A percentile compares a stretch with the other conserved stretches of the same genome.
These are phyloP conservation scores for Globodera ellingtonae DNA, from an alignment of 1,140 invertebrate species.

Conservation along the genomic window DNA sequence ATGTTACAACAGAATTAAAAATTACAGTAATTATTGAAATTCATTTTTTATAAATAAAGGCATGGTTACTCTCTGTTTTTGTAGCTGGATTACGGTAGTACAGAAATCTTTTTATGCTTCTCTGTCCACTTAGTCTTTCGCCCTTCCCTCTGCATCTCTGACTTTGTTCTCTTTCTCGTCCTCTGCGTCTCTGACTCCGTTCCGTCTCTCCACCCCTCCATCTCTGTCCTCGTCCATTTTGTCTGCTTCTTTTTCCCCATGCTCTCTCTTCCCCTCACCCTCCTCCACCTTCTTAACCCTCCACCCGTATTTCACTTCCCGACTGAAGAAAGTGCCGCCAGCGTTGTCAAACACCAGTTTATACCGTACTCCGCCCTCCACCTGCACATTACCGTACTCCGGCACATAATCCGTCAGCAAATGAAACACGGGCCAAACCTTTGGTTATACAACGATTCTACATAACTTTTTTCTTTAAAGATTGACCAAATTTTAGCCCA, in stretches of 20 bases:
- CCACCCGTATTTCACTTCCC: constrained; percentile 40
- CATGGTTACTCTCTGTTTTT: neutral
- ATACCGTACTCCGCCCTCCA: constrained; percentile 30
- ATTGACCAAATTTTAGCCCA: neutral
- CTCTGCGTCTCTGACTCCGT: neutral
- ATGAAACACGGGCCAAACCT: constrained; percentile 41
- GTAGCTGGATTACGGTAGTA: neutral
- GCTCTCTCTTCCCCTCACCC: constrained; percentile 7
- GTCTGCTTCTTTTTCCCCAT: neutral
- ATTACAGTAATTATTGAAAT: neutral
- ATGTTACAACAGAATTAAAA: neutral
- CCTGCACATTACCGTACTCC: constrained; percentile 33
- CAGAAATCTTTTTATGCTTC: neutral
- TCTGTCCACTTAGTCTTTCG: neutral
- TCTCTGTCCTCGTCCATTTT: neutral
- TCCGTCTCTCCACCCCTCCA: neutral
- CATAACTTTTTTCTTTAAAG: constrained; percentile 26
- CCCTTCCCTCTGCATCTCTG: neutral
- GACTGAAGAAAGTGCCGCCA: constrained; percentile 41
- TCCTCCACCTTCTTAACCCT: neutral
- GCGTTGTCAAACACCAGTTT: constrained; percentile 46
- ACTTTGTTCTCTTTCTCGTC: constrained; percentile 10
- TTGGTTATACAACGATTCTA: neutral
- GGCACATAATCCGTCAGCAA: constrained; percentile 46
- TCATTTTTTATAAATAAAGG: no score